These are phyloP conservation scores for Sebastes vulpes DNA, from an alignment of 2,797 vertebrate species.

Conservation along the genomic window DNA sequence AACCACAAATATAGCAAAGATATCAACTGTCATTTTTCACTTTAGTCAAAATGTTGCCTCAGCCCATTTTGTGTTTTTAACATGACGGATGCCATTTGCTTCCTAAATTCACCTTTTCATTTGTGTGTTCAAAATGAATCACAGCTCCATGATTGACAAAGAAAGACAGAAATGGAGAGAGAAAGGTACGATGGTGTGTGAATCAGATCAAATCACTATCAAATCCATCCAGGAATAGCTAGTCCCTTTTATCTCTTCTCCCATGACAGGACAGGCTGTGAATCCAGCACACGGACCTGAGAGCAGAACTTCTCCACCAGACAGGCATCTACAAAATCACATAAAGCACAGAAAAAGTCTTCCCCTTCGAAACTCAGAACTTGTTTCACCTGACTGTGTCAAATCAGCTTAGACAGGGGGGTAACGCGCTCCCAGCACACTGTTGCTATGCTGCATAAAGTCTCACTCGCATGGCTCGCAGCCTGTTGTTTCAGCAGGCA, in stretches of 20 bases:
- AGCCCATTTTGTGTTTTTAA: neutral
- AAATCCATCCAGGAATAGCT: neutral
- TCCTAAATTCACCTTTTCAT: neutral
- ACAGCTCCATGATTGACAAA: neutral
- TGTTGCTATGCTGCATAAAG: conserved; percentile 63
- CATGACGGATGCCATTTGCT: neutral
- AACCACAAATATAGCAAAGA: neutral
- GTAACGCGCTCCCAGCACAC: conserved; percentile 38
- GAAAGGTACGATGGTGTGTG: too few species aligned
- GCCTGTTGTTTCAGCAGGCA: conserved; percentile 59
- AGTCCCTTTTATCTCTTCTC: neutral
- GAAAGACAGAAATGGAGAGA: neutral
- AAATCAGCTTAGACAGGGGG: conserved; percentile 59
- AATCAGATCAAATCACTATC: neutral
- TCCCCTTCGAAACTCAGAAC: conserved; percentile 11
- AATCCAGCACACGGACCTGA: neutral
- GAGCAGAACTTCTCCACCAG: neutral
- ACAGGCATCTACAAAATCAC: neutral
- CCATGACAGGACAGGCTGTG: neutral
- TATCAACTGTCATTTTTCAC: neutral
- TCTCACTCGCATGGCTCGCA: conserved; percentile 47
- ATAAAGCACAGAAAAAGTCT: conserved; percentile 9
- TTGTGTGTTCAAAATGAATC: neutral
- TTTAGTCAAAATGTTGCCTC: neutral
- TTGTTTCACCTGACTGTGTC: conserved; percentile 70